Evolutionary conservation across 2,113 vertebrate species (phyloP).

Genomic region (Platycercus adscitus): DNA sequence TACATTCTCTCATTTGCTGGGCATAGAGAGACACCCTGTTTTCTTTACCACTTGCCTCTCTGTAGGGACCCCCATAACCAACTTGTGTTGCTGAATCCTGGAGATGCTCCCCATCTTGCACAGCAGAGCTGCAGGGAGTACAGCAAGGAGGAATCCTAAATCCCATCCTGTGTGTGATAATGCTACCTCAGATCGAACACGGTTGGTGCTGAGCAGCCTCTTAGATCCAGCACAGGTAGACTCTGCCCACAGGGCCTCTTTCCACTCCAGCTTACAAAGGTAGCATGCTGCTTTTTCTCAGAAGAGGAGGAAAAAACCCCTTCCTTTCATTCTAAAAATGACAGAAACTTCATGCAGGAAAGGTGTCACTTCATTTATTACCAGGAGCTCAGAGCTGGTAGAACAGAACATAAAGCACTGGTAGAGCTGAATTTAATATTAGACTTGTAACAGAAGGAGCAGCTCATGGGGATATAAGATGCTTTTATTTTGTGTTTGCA

Average conservation of each 20-base stretch:
- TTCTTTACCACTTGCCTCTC: background rate
- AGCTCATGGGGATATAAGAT: background rate
- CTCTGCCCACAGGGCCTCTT: background rate
- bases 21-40: background rate
- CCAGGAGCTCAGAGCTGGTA: background rate
- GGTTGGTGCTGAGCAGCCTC: background rate
- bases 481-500: background rate
- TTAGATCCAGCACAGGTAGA: background rate
- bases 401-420: background rate
- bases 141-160: background rate
- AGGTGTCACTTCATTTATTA: background rate
- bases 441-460: background rate
- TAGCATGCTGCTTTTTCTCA: background rate
- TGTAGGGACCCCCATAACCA: background rate
- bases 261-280: background rate
- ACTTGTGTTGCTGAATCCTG: fast-evolving
- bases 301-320: background rate
- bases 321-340: background rate
- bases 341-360: background rate
- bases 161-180: background rate
- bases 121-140: background rate
- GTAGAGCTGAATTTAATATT: background rate
- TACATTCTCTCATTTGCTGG: background rate
- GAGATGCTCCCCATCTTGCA: background rate
- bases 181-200: fast-evolving